These are phyloP conservation scores for Microctenopoma steveboyesi DNA, from an alignment of 2,797 vertebrate genomes.

Conservation along the genomic window DNA sequence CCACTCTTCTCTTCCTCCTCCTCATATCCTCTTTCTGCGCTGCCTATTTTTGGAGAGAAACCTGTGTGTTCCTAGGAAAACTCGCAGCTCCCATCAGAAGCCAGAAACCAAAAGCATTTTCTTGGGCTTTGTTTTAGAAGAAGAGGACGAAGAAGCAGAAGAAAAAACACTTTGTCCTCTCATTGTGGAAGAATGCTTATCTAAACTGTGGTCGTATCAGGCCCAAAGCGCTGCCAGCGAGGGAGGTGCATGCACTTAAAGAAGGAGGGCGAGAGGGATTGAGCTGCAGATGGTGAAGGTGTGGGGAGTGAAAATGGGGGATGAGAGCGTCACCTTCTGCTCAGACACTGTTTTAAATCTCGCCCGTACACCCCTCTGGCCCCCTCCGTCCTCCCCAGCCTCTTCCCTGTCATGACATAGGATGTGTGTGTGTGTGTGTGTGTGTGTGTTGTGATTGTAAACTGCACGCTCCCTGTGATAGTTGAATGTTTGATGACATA, in stretches of 20 bases:
- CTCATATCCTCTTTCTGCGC: constrained; percentile 51
- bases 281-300: constrained; percentile 39
- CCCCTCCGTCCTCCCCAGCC: too few species aligned
- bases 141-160: constrained; percentile 33
- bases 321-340: constrained; percentile 43
- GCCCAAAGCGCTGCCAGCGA: constrained; percentile 63
- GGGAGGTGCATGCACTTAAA: constrained; percentile 16
- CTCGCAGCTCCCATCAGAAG: constrained; percentile 71
- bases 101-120: constrained; percentile 69
- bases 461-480: constrained; percentile 37
- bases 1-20: constrained; percentile 23
- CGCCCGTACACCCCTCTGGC: constrained; percentile 31
- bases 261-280: constrained; percentile 27
- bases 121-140: constrained; percentile 60
- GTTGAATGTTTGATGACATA: constrained; percentile 18
- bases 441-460: constrained; percentile 42
- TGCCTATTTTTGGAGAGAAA: constrained; percentile 81
- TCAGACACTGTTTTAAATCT: constrained; percentile 23
- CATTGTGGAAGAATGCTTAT: constrained; percentile 80
- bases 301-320: constrained; percentile 49
- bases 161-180: constrained; percentile 56
- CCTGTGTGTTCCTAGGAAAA: constrained; percentile 79
- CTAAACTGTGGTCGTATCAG: constrained; percentile 75
- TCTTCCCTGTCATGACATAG: too few species aligned
- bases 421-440: neutral